Conservation (phyloP, 2,888 invertebrate species). For the Synergus umbraculus region DNA sequence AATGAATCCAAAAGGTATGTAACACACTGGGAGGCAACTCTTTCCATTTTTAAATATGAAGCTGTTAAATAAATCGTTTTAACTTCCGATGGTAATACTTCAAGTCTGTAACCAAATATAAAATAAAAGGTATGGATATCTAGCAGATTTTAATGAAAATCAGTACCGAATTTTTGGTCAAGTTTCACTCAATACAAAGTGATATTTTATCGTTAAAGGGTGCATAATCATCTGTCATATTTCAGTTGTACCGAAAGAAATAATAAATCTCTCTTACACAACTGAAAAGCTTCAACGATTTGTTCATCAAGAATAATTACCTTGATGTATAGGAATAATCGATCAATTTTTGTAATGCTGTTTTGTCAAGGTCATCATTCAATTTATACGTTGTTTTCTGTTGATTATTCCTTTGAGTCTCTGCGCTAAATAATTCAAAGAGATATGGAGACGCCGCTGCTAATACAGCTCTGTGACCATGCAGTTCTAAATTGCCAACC, state of each 20-base stretch:
- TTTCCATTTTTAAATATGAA: slow-evolving; percentile 86
- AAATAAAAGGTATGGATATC: no score
- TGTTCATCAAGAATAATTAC: slow-evolving; percentile 63
- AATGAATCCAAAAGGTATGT: slow-evolving; percentile 78
- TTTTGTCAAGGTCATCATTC: slow-evolving; percentile 82
- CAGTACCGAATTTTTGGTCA: no score
- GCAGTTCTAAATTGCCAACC: slow-evolving; percentile 85
- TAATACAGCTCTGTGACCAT: slow-evolving; percentile 88
- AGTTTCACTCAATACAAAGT: no score
- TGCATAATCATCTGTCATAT: no score
- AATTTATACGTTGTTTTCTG: slow-evolving; percentile 80
- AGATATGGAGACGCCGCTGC: slow-evolving; percentile 88
- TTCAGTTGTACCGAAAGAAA: no score
- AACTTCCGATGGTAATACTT: no score
- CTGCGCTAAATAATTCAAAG: slow-evolving; percentile 84
- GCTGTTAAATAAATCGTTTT: slow-evolving; percentile 80
- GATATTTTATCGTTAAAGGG: no score
- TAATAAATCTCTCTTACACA: no score
- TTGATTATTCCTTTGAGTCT: slow-evolving; percentile 67
- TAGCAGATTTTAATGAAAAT: no score
- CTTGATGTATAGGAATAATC: slow-evolving; percentile 91
- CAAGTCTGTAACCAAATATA: no score
- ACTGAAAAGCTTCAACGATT: no score
- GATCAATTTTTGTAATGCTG: slow-evolving; percentile 86
- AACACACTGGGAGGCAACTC: slow-evolving; percentile 86